Evolutionary conservation across 2,888 invertebrate genomes (phyloP), one percentile per base, ranked within the genome.

Genomic region (Psococerastis gibbosa): DNA sequence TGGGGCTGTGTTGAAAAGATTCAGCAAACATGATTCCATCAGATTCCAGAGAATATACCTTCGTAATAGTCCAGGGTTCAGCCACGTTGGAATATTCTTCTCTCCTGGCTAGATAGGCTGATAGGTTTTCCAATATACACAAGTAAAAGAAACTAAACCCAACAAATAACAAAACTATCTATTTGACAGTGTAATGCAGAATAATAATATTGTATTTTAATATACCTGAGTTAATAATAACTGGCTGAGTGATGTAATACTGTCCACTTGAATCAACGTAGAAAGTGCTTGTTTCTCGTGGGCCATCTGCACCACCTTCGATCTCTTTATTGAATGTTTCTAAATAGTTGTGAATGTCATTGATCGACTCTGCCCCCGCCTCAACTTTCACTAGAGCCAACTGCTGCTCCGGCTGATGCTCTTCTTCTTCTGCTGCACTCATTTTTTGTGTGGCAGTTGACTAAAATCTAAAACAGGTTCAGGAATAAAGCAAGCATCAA

Each of bases 281-380:
- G 56, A 81, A 83, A 2, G 81, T 78, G 5, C 15, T 8, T 32
- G 22, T 8, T 17, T 52, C 49, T 11, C 62, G 61, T 53, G 47
- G 43, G 38, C 47, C 48, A 32, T 46, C 45, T 20, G 44, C 47
- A 27, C 66, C 66, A 20, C 68, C 68, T 52, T 74, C 73, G 49
- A 82, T 80, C 60, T 84, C 82, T 55, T 82, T 82, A 54, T 84
- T 80, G 57, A 84, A 83, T 15, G 78, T 78, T 47, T 78, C 79
- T 50, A 88, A 64, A 55, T 85, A 87, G 35, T 77, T 75, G 56
- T 85, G 82, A 50, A 87, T 74, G 53, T 81, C 75, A 5, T 73
- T 73, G 22, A 77, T 73, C 50, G 67, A 65, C 55, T 69, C 69
- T 49, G 48, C 43, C 31, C 43, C 44, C 2, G 46, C 3, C 35